These are phyloP conservation scores for Ariolimax columbianus DNA, from an alignment of 2,888 invertebrate genomes.

Conservation along the genomic window DNA sequence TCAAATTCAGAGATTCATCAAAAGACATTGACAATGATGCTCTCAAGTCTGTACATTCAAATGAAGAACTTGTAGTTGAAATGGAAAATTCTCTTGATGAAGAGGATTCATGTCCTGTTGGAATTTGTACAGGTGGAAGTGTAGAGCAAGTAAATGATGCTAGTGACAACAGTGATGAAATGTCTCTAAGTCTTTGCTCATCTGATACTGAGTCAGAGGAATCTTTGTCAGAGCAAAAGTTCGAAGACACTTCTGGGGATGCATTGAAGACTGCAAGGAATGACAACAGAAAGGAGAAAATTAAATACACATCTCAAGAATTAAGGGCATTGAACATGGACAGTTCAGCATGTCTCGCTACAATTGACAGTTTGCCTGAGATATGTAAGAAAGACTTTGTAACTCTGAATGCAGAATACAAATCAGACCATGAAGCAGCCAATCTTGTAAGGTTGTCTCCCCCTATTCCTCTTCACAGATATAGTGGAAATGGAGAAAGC, in stretches of 20 bases:
- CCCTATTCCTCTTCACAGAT: background rate
- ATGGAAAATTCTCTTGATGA: background rate
- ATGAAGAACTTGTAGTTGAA: background rate
- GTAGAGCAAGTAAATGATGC: background rate
- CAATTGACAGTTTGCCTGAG: background rate
- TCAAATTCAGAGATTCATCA: background rate
- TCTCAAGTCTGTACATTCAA: background rate
- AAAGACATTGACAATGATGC: background rate
- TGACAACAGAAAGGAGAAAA: background rate
- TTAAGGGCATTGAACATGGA: background rate
- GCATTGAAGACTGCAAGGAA: background rate
- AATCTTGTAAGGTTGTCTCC: background rate
- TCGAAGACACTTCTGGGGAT: background rate
- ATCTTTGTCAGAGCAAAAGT: background rate
- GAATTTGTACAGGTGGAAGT: background rate
- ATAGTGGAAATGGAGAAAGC: constrained; percentile 9
- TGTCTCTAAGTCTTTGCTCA: background rate
- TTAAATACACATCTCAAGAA: constrained; percentile 11
- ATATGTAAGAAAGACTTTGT: background rate
- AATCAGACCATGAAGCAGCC: background rate
- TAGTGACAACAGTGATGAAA: background rate
- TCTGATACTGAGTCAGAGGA: background rate
- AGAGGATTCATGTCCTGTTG: background rate
- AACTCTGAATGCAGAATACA: background rate
- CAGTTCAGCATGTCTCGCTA: background rate